Evolutionary conservation across 2,888 invertebrate genomes (phyloP).

Genomic region (Eilema depressum): DNA sequence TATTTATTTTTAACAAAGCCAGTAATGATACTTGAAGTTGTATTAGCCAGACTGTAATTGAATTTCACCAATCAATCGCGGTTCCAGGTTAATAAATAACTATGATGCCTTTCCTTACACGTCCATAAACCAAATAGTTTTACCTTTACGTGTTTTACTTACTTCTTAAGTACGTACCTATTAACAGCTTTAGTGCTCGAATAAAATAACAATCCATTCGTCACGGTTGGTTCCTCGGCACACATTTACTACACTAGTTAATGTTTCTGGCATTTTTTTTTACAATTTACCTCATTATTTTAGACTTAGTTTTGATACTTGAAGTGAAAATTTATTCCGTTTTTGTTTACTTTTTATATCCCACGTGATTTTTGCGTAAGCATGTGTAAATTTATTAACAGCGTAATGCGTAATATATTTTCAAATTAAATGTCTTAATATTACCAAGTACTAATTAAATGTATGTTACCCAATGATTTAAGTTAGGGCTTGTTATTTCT

Average conservation of each 20-base stretch:
- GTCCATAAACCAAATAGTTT: not conserved
- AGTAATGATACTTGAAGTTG: not conserved
- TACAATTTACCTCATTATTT: conserved; percentile 20
- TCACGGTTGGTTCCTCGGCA: conserved; percentile 47
- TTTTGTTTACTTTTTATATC: not conserved
- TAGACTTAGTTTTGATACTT: conserved; percentile 3
- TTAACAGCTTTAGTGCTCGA: conserved; percentile 10
- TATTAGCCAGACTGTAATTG: not conserved
- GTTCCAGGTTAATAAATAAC: no score
- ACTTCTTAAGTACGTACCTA: conserved; percentile 14
- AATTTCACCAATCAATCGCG: not conserved
- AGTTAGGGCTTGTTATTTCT: not conserved
- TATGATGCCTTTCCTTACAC: not conserved
- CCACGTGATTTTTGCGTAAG: not conserved
- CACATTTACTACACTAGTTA: conserved; percentile 43
- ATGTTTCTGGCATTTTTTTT: conserved; percentile 17
- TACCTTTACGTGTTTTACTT: not conserved
- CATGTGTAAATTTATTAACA: not conserved
- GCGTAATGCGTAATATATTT: not conserved
- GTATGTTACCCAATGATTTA: not conserved
- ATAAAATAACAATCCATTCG: conserved; percentile 41
- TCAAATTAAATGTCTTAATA: not conserved
- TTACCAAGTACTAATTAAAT: not conserved
- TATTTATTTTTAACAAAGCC: no score
- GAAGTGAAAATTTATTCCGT: conserved; percentile 6